Base-by-base conservation (phyloP, 2,888 invertebrate genomes). In the Notodonta dromedarius region DNA sequence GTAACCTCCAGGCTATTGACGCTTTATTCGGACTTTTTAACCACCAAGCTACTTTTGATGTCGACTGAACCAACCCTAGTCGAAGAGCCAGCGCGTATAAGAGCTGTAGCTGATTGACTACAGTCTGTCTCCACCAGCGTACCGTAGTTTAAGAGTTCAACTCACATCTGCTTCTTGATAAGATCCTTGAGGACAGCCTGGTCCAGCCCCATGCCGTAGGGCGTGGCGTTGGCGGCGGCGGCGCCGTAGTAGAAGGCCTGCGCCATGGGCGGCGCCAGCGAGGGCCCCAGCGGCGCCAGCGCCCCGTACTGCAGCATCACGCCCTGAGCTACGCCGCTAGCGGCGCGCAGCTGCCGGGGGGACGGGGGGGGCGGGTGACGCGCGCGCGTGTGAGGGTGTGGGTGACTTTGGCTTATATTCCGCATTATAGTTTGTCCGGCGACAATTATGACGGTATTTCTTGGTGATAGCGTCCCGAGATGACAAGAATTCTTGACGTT, bases 151-250 rank as follows among this genome's bases (percentile, higher is more conserved):
- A 24, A 1, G 6, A 32, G 32, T 44, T 16, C 5, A 69, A 95
- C 97, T 96, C 91, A 98, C 98, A 98, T 97, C 94, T 98, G 98
- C 81, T 98, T 98, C 87, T 96, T 96, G 71, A 98, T 96, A 73
- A 96, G 95, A 67, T 98, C 98, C 89, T 97, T 97, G 12, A 98
- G 91, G 65, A 96, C 96, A 5, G 83, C 85, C 60, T 94, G 94
- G 74, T 96, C 96, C 11, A 95, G 75, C 12, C 94, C 94, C 40
- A 94, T 81, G 24, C 94, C 95, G 76, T 93, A 94, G 8, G 93
- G 88, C 24, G 91, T 79, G 2, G 85, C 82, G 0, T 81, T 88
- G 0, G 90, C 87, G 0, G 88, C 82, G 32, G 94, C 94, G 61
- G 94, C 95, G 65, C 95, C 96, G 86, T 94, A 96, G 89, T 95